Evolutionary conservation across 2,888 invertebrate genomes (phyloP).

Genomic region (Callosobruchus maculatus): DNA sequence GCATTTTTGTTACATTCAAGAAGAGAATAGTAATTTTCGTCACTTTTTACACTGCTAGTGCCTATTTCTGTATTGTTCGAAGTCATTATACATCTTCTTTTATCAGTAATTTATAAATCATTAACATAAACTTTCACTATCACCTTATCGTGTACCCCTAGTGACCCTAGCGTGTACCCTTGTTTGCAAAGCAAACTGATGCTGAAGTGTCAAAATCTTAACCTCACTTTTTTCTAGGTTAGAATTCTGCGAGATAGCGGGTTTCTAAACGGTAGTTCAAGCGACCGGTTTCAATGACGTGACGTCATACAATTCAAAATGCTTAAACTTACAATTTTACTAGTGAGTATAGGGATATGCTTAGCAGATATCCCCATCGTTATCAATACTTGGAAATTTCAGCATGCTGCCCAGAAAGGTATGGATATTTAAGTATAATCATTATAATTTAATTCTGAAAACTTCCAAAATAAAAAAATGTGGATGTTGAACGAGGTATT

Average conservation of each 20-base stretch:
- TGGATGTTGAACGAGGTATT: too few species aligned
- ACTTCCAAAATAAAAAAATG: too few species aligned
- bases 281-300: not conserved
- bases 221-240: not conserved
- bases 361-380: slow-evolving; percentile 29
- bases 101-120: not conserved
- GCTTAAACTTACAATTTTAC: slow-evolving; percentile 3
- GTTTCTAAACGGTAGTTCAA: too few species aligned
- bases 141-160: too few species aligned
- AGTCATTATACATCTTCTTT: not conserved
- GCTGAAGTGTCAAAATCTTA: not conserved
- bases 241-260: not conserved
- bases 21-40: slow-evolving; percentile 33
- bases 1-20: slow-evolving; percentile 56
- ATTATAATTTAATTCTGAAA: too few species aligned
- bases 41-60: not conserved
- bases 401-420: slow-evolving; percentile 33
- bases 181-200: too few species aligned
- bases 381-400: slow-evolving; percentile 38
- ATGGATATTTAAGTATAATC: not conserved
- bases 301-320: not conserved
- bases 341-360: slow-evolving; percentile 23
- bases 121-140: too few species aligned
- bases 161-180: too few species aligned
- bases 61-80: not conserved